Percentiles rank a stretch among this genome's conserved stretches.
phyloP scores from a whole-genome alignment of 2,113 vertebrate species.

The Arothron firmamentum region DNA sequence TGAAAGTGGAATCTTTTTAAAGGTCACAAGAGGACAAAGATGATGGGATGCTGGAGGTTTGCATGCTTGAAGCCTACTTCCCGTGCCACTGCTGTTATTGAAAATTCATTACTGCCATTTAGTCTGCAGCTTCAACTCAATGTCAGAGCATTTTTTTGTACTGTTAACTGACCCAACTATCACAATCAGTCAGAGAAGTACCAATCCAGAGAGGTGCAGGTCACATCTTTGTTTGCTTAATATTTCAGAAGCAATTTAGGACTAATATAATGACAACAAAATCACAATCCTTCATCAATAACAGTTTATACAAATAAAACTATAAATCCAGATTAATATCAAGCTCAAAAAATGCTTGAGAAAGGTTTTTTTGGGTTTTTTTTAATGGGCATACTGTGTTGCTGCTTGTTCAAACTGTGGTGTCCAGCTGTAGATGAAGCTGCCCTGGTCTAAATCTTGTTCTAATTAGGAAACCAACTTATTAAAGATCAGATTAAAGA shows the following conservation, averaged over 20 bases:
- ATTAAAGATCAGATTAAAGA: not conserved
- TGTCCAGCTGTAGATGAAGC: not conserved
- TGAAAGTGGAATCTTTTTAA: constrained; percentile 19
- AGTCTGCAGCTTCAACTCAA: constrained; percentile 6
- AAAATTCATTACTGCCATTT: constrained; percentile 25
- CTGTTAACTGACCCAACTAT: not conserved
- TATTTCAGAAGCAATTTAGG: not conserved
- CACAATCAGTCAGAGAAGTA: not conserved
- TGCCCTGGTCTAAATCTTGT: not conserved
- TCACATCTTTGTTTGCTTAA: not conserved
- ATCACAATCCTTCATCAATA: not conserved
- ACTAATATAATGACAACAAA: not conserved
- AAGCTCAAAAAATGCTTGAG: not conserved
- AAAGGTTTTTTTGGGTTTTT: too few relatives aligned
- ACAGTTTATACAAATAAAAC: too few relatives aligned
- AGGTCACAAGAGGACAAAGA: constrained; percentile 22
- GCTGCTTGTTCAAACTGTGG: not conserved
- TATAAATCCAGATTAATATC: too few relatives aligned
- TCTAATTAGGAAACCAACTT: not conserved
- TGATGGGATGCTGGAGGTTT: constrained; percentile 18
- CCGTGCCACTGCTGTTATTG: not conserved
- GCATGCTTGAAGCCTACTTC: constrained; percentile 11
- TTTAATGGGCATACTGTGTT: not conserved
- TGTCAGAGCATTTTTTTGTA: constrained; percentile 3
- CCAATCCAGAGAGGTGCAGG: not conserved